Conservation (phyloP, 2,113 vertebrate species). For the Machaerirhynchus nigripectus region DNA sequence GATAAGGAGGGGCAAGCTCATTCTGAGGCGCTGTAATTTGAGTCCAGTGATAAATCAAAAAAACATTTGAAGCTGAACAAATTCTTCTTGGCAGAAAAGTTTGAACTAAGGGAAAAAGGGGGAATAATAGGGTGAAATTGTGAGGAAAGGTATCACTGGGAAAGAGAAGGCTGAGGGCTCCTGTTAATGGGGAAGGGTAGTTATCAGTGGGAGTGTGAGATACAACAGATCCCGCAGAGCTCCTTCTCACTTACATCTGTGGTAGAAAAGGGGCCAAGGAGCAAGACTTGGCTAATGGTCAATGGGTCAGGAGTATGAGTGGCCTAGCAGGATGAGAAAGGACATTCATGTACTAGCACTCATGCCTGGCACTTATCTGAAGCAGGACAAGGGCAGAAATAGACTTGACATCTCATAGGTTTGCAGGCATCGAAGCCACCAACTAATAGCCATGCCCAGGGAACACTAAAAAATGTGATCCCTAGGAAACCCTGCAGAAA, state of each 20-base stretch:
- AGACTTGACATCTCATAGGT: background rate
- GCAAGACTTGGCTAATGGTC: background rate
- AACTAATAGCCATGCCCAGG: background rate
- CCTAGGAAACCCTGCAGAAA: background rate
- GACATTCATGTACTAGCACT: background rate
- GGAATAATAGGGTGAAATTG: background rate
- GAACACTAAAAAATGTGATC: background rate
- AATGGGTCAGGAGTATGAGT: background rate
- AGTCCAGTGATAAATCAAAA: background rate
- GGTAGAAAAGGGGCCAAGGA: background rate
- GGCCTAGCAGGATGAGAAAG: background rate
- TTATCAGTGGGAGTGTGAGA: fast-evolving
- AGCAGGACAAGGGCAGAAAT: background rate
- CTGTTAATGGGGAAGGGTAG: background rate
- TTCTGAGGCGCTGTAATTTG: background rate
- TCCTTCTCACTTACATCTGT: background rate
- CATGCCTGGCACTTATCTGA: background rate
- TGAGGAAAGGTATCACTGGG: background rate
- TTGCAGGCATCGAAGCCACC: background rate
- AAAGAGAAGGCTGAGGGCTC: background rate
- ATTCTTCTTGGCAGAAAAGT: background rate
- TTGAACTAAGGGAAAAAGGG: background rate
- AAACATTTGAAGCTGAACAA: background rate
- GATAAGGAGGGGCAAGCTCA: background rate
- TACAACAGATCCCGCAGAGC: background rate